Evolutionary conservation across 2,888 invertebrate species (phyloP).

Genomic region (Allygus modestus): DNA sequence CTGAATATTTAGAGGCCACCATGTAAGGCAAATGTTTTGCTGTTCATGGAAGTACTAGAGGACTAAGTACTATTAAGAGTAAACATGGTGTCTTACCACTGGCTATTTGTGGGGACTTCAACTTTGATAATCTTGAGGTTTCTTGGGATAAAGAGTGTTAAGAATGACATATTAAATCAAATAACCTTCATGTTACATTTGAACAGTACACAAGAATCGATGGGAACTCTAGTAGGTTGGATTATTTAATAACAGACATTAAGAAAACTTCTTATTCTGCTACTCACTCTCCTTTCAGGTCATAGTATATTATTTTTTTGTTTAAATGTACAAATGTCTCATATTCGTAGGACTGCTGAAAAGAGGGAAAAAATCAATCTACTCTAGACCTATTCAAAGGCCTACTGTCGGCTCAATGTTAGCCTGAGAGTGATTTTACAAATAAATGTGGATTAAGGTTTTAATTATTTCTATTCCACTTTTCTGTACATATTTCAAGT

Average conservation of each 20-base stretch:
- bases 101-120: slow-evolving; percentile 30
- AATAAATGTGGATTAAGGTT: too few relatives aligned
- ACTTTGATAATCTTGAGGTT: slow-evolving; percentile 16
- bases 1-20: slow-evolving; percentile 17
- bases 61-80: neutral
- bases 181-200: slow-evolving; percentile 22
- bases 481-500: too few relatives aligned
- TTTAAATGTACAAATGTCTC: too few relatives aligned
- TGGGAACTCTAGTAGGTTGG: neutral
- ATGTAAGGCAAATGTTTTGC: neutral
- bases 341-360: too few relatives aligned
- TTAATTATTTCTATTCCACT: too few relatives aligned
- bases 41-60: slow-evolving; percentile 6
- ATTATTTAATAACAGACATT: slow-evolving; percentile 34
- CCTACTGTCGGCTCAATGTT: too few relatives aligned
- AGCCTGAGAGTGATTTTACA: too few relatives aligned
- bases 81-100: slow-evolving; percentile 12
- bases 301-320: too few relatives aligned
- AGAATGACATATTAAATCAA: too few relatives aligned
- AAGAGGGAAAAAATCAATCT: too few relatives aligned
- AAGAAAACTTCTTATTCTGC: neutral
- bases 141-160: slow-evolving; percentile 12
- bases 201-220: slow-evolving; percentile 45
- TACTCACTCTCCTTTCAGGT: slow-evolving; percentile 24
- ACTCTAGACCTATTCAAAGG: too few relatives aligned